Evolutionary conservation across 2,797 vertebrate genomes (phyloP), one percentile per base, ranked within the genome.

Genomic region (Tolypeutes matacus): DNA sequence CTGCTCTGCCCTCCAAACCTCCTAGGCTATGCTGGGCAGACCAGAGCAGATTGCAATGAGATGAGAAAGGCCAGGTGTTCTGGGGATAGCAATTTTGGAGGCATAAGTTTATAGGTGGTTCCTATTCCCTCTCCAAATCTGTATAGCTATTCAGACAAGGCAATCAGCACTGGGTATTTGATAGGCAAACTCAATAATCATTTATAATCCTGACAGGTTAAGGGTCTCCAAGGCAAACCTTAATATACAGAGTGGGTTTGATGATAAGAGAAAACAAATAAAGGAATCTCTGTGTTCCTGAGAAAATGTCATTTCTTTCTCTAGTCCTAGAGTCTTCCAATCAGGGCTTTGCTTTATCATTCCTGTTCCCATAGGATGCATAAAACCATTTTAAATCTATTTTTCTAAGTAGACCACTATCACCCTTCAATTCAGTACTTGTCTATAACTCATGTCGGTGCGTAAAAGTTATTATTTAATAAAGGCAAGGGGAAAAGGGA

Each of bases 241-340:
- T 83, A 56, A 85, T 72, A 53, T 70, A 91, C 92, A 53, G 93
- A 21, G 64, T 64, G 51, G 93, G 89, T 53, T 91, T 84, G 80
- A 95, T 91, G 93, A 96, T 36, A 85, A 82, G 95, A 53, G 89
- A 94, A 97, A 97, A 85, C 89, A 94, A 96, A 96, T 94, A 95
- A 96, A 94, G 77, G 81, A 76, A 88, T 94, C 90, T 86, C 93
- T 87, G 20, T 72, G 69, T 96, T 93, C 73, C 83, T 8, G 58
- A 92, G 93, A 82, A 96, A 95, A 96, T 83, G 25, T 95, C 89
- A 95, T 95, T 94, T 91, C 60, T 94, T 92, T 65, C 86, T 93
- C 56, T 81, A 39, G 65, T 72, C 80, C 83, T 84, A 78, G 91
- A 51, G n/a, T 94, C 89, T 94, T 89, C 94, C 94, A 94, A 36